Conservation (phyloP, 2,113 vertebrate species). For the Trinectes maculatus region DNA sequence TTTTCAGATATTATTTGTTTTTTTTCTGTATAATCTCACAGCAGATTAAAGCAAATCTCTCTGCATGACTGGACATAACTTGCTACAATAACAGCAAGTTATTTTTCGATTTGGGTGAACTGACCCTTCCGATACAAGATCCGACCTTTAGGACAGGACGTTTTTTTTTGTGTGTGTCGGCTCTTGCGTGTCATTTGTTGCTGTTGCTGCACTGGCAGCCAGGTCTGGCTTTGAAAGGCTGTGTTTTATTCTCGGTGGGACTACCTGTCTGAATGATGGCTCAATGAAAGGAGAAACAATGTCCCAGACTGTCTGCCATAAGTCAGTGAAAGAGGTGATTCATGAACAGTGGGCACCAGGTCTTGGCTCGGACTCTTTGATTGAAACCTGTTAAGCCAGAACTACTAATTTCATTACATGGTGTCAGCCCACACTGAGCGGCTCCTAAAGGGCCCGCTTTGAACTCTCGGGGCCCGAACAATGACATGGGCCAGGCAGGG, state of each 20-base stretch:
- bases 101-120: neutral
- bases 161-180: neutral
- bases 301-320: constrained; percentile 58
- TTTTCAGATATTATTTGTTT: too few species aligned
- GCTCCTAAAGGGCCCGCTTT: constrained; percentile 91
- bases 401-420: constrained; percentile 94
- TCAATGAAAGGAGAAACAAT: constrained; percentile 50
- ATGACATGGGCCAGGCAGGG: constrained; percentile 89
- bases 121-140: constrained; percentile 1
- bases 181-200: neutral
- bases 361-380: constrained; percentile 87
- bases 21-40: neutral
- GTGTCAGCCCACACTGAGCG: constrained; percentile 93
- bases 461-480: constrained; percentile 91
- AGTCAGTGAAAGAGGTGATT: constrained; percentile 73
- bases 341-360: constrained; percentile 66
- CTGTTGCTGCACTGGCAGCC: constrained; percentile 28
- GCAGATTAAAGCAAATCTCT: neutral
- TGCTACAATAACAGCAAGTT: neutral
- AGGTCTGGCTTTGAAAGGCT: constrained; percentile 44
- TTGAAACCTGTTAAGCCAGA: constrained; percentile 95
- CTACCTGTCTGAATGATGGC: constrained; percentile 76
- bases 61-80: neutral
- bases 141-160: neutral
- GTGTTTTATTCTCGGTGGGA: constrained; percentile 62